Conservation (phyloP, 2,888 invertebrate genomes). For the Zaprionus lineosus region DNA sequence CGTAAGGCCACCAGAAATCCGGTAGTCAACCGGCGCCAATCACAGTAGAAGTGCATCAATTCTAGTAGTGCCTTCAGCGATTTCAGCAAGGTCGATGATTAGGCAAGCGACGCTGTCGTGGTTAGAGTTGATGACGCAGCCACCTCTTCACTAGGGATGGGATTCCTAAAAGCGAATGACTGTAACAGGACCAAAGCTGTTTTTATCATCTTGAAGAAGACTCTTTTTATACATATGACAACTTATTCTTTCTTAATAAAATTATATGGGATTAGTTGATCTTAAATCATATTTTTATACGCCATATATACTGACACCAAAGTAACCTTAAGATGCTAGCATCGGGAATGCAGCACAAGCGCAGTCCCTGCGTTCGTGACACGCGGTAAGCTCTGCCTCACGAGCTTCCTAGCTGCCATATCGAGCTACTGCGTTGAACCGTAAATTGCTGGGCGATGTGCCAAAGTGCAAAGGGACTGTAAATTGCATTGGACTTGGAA, state of each 20-base stretch:
- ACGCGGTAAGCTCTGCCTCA: neutral
- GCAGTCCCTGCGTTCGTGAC: too few species aligned
- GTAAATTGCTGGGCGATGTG: constrained; percentile 50
- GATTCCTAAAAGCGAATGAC: too few species aligned
- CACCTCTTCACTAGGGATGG: constrained; percentile 3
- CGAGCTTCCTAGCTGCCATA: neutral
- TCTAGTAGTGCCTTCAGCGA: neutral
- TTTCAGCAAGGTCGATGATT: constrained; percentile 26
- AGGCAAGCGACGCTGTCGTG: constrained; percentile 11
- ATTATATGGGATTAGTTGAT: too few species aligned
- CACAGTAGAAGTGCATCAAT: neutral
- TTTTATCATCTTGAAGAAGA: too few species aligned
- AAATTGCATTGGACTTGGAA: constrained; percentile 60
- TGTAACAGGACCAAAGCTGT: neutral
- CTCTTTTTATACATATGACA: too few species aligned
- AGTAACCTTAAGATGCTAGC: too few species aligned
- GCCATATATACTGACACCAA: too few species aligned
- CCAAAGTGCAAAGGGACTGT: constrained; percentile 60
- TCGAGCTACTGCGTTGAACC: constrained; percentile 1
- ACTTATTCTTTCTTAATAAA: too few species aligned
- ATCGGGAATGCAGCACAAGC: too few species aligned
- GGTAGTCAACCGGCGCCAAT: constrained; percentile 5
- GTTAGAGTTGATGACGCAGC: constrained; percentile 19
- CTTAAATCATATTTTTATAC: too few species aligned
- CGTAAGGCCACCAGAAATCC: too few species aligned